Percentiles rank a stretch among this genome's conserved stretches.
Evolutionary conservation across 2,113 vertebrate genomes (phyloP).

Genomic region (Nipponia nippon): DNA sequence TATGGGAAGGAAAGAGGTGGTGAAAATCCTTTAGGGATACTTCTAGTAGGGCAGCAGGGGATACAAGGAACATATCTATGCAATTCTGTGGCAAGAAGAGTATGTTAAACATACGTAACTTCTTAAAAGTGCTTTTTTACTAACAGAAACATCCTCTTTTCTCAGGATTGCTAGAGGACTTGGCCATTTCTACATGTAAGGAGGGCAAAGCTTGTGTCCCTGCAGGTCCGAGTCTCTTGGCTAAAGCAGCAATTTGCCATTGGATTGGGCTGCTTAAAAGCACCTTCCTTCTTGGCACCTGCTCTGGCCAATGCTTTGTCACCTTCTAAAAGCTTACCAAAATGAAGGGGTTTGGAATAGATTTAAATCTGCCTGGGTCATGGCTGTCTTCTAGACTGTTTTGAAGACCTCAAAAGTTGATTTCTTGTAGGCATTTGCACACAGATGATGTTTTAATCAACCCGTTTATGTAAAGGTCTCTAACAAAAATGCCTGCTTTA

Average conservation of each 20-base stretch:
- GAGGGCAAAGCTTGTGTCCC: background rate
- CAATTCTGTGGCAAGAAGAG: background rate
- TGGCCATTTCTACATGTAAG: rapidly evolving
- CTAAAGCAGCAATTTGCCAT: background rate
- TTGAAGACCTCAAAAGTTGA: background rate
- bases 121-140: background rate
- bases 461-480: background rate
- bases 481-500: background rate
- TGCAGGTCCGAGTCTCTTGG: background rate
- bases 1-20: background rate
- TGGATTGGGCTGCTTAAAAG: background rate
- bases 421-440: background rate
- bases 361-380: background rate
- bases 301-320: background rate
- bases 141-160: background rate
- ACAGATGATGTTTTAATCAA: background rate
- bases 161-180: background rate
- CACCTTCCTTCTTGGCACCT: background rate
- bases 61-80: rapidly evolving
- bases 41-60: background rate
- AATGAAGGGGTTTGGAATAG: background rate
- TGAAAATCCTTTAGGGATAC: background rate
- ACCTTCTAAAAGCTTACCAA: background rate
- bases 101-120: rapidly evolving
- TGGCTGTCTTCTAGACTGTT: background rate